Evolutionary conservation across 1,140 invertebrate genomes (phyloP).

Genomic region (Proctacanthus coquilletti): DNA sequence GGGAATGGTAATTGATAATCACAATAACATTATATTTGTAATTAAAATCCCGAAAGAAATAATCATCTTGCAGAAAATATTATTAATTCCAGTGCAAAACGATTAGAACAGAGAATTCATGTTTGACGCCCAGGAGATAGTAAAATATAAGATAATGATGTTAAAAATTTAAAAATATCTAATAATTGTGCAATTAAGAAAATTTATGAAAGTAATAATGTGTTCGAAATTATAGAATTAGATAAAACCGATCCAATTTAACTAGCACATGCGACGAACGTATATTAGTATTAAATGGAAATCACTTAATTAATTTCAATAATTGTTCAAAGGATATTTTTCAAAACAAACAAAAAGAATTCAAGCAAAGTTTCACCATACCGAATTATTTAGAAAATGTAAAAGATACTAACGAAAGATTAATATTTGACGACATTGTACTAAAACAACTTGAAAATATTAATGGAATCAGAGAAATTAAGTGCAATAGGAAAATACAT

Average conservation of each 20-base stretch:
- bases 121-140: background rate
- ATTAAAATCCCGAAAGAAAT: slow-evolving; percentile 1
- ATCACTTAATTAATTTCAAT: background rate
- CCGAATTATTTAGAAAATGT: background rate
- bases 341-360: background rate
- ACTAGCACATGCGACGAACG: background rate
- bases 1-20: background rate
- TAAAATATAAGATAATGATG: background rate
- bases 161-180: background rate
- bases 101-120: background rate
- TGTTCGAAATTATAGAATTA: background rate
- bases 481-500: too few relatives aligned
- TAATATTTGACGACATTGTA: background rate
- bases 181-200: background rate
- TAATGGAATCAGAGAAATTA: too few relatives aligned
- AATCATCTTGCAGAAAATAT: background rate
- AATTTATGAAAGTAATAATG: background rate
- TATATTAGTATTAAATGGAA: background rate
- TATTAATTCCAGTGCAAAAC: background rate
- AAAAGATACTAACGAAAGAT: background rate
- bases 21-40: background rate
- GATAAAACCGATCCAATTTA: background rate
- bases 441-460: too few relatives aligned
- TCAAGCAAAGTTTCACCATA: background rate
- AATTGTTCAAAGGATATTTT: background rate